Percentiles rank a stretch among this genome's conserved stretches.
phyloP scores from a whole-genome alignment of 1,140 invertebrate genomes.

The Marisa cornuarietis region DNA sequence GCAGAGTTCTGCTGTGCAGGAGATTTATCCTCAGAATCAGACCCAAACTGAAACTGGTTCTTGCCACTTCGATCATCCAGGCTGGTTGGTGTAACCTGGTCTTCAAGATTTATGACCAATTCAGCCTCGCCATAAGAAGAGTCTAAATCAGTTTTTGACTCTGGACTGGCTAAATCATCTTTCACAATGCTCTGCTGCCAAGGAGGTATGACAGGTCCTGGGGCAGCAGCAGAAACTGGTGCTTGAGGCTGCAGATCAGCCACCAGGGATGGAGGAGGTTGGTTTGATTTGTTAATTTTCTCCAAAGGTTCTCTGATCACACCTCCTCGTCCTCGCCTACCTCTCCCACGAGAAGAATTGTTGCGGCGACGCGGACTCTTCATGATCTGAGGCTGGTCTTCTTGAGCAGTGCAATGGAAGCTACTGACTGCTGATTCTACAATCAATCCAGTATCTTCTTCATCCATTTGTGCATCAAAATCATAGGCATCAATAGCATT shows the following conservation, averaged over 20 bases:
- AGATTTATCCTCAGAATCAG: slow-evolving; percentile 27
- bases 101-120: slow-evolving; percentile 36
- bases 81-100: slow-evolving; percentile 26
- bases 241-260: slow-evolving; percentile 4
- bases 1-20: slow-evolving; percentile 13
- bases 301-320: not conserved
- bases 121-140: slow-evolving; percentile 34
- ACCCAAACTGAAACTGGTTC: slow-evolving; percentile 26
- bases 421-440: slow-evolving; percentile 5
- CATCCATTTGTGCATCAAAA: slow-evolving; percentile 34
- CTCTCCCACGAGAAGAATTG: slow-evolving; percentile 12
- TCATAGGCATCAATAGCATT: slow-evolving; percentile 37
- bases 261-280: slow-evolving; percentile 11
- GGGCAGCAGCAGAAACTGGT: not conserved
- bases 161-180: slow-evolving; percentile 26
- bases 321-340: slow-evolving; percentile 26
- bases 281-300: not conserved
- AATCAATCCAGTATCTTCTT: slow-evolving; percentile 18
- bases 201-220: not conserved
- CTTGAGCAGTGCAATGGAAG: slow-evolving; percentile 2
- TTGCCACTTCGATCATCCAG: slow-evolving; percentile 21
- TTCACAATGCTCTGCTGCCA: slow-evolving; percentile 20
- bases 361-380: slow-evolving; percentile 18
- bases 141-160: slow-evolving; percentile 31
- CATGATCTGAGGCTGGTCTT: slow-evolving; percentile 6